These are phyloP conservation scores for Hestina assimilis DNA, from an alignment of 1,140 invertebrate genomes.

Conservation along the genomic window DNA sequence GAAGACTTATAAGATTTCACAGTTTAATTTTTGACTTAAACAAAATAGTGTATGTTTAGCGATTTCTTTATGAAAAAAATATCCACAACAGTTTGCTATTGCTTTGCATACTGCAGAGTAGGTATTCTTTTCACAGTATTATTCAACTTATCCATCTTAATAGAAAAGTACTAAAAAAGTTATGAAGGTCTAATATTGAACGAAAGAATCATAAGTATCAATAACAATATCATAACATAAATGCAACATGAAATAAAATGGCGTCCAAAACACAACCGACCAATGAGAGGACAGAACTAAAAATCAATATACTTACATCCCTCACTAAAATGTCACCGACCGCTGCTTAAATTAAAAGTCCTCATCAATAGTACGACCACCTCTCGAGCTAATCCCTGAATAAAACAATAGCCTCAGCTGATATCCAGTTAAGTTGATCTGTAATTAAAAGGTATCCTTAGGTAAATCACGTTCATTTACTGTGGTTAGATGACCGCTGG, in stretches of 20 bases:
- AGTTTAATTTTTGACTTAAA: no score
- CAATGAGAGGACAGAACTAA: constrained; percentile 27
- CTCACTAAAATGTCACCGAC: constrained; percentile 52
- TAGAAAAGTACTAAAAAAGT: no score
- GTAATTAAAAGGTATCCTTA: background rate
- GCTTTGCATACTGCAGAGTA: no score
- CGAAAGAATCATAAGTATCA: background rate
- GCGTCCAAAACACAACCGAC: constrained; percentile 4
- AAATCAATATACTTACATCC: constrained; percentile 44
- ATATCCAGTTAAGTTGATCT: constrained; percentile 28
- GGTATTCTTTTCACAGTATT: no score
- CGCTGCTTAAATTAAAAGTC: constrained; percentile 51
- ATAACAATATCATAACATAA: background rate
- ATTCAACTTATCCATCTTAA: no score
- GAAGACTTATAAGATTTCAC: no score
- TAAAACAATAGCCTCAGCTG: constrained; percentile 59
- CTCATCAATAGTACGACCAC: constrained; percentile 68
- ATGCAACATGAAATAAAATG: background rate
- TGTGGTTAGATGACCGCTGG: constrained; percentile 35
- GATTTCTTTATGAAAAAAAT: no score
- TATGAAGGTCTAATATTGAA: background rate
- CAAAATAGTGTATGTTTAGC: no score
- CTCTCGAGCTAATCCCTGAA: constrained; percentile 56
- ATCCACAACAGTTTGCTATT: no score
- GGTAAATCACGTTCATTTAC: background rate